These are phyloP conservation scores for Menidia menidia DNA, from an alignment of 2,797 vertebrate genomes.

Conservation along the genomic window DNA sequence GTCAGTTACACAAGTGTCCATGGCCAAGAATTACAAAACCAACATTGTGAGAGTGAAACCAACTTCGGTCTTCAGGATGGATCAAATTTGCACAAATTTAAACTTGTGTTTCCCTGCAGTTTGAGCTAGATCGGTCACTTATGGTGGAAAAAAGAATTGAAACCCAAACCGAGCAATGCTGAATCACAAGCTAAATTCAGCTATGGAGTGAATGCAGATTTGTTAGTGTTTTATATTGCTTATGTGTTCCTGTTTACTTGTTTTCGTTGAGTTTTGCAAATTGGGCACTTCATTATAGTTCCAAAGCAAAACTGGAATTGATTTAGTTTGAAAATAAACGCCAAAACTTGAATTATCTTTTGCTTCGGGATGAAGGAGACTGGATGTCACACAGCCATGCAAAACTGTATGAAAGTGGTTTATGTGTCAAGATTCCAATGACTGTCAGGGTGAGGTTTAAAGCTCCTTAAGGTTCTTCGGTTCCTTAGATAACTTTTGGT, in stretches of 20 bases:
- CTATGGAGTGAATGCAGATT: not conserved
- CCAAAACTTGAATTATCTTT: not conserved
- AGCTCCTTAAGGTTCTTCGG: too few relatives aligned
- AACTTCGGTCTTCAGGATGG: not conserved
- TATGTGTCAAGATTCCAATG: too few relatives aligned
- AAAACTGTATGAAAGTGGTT: too few relatives aligned
- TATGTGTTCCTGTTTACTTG: not conserved
- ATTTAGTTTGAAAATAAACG: too few relatives aligned
- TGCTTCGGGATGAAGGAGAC: too few relatives aligned
- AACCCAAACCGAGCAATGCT: not conserved
- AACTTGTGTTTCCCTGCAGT: not conserved
- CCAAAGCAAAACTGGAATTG: too few relatives aligned
- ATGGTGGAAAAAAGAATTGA: not conserved
- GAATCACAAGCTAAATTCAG: not conserved
- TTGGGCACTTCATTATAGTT: too few relatives aligned
- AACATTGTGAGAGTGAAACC: slow-evolving; percentile 7
- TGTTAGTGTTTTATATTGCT: not conserved
- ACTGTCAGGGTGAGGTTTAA: too few relatives aligned
- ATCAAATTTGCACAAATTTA: not conserved
- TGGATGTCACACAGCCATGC: too few relatives aligned
- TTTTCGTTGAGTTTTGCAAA: not conserved
- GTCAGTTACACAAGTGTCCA: slow-evolving; percentile 60
- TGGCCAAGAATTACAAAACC: slow-evolving; percentile 36
- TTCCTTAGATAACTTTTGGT: too few relatives aligned
- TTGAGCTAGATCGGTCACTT: not conserved